These are phyloP conservation scores for Trimorus sp. DNA, from an alignment of 2,888 invertebrate species.

Conservation along the genomic window DNA sequence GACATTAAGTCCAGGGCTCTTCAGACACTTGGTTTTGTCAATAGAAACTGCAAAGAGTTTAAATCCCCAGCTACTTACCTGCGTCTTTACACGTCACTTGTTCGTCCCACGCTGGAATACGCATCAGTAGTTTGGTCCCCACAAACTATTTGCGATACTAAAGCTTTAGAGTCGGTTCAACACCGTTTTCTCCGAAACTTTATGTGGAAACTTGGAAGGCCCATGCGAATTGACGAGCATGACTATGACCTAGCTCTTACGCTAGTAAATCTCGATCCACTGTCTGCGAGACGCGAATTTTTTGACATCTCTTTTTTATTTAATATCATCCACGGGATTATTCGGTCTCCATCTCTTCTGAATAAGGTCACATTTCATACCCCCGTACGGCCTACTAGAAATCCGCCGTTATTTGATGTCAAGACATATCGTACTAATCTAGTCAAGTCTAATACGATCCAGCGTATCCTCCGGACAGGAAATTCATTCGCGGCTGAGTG, in stretches of 20 bases:
- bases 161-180: not conserved
- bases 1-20: not conserved
- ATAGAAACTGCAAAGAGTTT: not conserved
- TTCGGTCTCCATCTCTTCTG: not conserved
- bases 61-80: not conserved
- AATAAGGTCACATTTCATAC: not conserved
- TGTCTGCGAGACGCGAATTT: not conserved
- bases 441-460: not conserved
- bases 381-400: not conserved
- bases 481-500: not conserved
- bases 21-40: not conserved
- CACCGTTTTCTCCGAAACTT: not conserved
- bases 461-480: not conserved
- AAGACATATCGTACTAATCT: not conserved
- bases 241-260: not conserved
- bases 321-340: not conserved
- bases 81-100: not conserved
- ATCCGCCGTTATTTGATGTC: not conserved
- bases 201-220: not conserved
- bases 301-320: not conserved
- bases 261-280: not conserved
- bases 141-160: not conserved
- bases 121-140: not conserved
- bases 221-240: not conserved
- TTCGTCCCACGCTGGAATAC: constrained; percentile 1